Evolutionary conservation across 2,888 invertebrate species (phyloP).

Genomic region (Napeogenes inachia): DNA sequence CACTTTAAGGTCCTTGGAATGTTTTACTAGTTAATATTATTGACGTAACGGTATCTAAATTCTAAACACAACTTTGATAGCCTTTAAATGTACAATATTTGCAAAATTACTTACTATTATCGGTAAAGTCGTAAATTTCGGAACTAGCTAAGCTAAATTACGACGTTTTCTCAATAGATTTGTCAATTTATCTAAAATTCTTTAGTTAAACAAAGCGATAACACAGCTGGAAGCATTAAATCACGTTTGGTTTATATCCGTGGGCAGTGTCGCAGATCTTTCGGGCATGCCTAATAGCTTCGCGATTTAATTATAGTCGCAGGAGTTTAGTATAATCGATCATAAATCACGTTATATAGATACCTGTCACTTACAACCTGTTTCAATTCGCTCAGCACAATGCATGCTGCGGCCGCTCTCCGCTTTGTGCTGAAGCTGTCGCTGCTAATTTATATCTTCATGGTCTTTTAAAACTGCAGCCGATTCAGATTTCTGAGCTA

Average conservation of each 20-base stretch:
- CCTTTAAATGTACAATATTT: constrained; percentile 23
- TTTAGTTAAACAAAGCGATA: constrained; percentile 44
- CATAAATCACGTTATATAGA: constrained; percentile 72
- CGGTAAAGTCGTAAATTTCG: constrained; percentile 31
- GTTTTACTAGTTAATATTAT: constrained; percentile 45
- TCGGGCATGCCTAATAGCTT: constrained; percentile 59
- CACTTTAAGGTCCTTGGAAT: constrained; percentile 44
- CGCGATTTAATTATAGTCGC: constrained; percentile 70
- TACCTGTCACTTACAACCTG: constrained; percentile 75
- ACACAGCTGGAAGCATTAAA: constrained; percentile 55
- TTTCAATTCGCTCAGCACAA: constrained; percentile 72
- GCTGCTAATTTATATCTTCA: constrained; percentile 70
- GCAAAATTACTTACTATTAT: constrained; percentile 30
- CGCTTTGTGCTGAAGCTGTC: constrained; percentile 53
- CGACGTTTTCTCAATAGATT: constrained; percentile 32
- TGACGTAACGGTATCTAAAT: constrained; percentile 53
- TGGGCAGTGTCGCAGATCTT: constrained; percentile 65
- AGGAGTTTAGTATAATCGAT: constrained; percentile 68
- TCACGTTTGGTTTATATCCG: constrained; percentile 51
- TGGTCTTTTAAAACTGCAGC: constrained; percentile 61
- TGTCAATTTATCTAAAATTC: constrained; percentile 36
- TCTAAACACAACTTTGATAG: constrained; percentile 34
- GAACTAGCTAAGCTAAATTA: constrained; percentile 33
- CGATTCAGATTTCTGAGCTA: constrained; percentile 54
- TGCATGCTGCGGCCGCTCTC: constrained; percentile 47